Evolutionary conservation across 2,113 vertebrate species (phyloP).

Genomic region (Notarius quadriscutis): DNA sequence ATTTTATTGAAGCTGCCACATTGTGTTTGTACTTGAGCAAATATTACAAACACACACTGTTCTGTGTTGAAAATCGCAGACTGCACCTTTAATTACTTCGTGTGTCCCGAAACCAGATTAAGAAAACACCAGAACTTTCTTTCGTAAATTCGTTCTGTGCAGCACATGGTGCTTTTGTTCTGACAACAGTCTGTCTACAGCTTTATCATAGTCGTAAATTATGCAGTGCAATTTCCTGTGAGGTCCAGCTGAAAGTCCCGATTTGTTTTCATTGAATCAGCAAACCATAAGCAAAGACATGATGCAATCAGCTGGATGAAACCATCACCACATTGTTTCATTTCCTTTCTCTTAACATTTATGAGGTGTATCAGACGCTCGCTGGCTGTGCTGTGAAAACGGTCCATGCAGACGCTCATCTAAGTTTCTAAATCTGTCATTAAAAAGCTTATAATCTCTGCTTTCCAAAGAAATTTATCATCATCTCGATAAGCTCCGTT

Average conservation of each 20-base stretch:
- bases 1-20: background rate
- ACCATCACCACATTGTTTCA: background rate
- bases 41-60: background rate
- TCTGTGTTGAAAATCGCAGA: background rate
- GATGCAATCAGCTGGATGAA: background rate
- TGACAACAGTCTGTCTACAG: constrained; percentile 40
- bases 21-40: background rate
- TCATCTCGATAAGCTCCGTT: too few relatives aligned
- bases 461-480: too few relatives aligned
- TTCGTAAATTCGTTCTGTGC: too few relatives aligned
- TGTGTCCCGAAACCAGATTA: background rate
- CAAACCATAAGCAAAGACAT: background rate
- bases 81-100: background rate
- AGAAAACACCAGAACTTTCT: too few relatives aligned
- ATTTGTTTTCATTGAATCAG: constrained; percentile 31
- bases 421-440: too few relatives aligned
- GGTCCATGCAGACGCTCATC: too few relatives aligned
- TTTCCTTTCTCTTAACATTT: background rate
- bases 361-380: too few relatives aligned
- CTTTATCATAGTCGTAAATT: constrained; percentile 61
- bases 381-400: too few relatives aligned
- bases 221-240: constrained; percentile 63
- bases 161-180: background rate
- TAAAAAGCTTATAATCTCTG: too few relatives aligned
- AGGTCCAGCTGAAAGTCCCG: constrained; percentile 49